phyloP scores from a whole-genome alignment of 2,797 vertebrate species.

The Muscicapa comitata region DNA sequence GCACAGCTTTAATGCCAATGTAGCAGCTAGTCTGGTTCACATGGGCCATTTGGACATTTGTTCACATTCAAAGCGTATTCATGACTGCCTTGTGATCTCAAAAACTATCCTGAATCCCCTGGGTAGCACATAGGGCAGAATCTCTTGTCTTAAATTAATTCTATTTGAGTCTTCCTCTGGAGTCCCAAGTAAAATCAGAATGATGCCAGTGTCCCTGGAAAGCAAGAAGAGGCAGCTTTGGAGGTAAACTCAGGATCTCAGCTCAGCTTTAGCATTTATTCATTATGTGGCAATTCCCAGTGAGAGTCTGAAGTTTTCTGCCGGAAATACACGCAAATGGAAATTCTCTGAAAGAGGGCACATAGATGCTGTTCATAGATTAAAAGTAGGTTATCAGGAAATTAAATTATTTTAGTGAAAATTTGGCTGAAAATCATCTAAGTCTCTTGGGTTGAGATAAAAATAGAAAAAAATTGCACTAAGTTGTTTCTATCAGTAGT shows the following conservation, averaged over 20 bases:
- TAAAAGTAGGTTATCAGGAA: conserved; percentile 36
- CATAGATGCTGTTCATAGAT: not conserved
- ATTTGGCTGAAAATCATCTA: not conserved
- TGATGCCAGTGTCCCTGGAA: not conserved
- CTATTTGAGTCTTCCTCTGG: not conserved
- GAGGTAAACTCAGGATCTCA: not conserved
- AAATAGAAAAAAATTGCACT: not conserved
- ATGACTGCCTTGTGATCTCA: not conserved
- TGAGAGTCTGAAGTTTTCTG: not conserved
- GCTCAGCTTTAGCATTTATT: not conserved
- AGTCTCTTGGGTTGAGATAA: not conserved
- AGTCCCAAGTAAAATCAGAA: not conserved
- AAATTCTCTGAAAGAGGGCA: not conserved
- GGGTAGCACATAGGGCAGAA: not conserved
- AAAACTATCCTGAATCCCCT: not conserved
- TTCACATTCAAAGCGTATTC: not conserved
- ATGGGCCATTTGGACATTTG: not conserved
- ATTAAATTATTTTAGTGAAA: conserved; percentile 3
- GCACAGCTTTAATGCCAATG: not conserved
- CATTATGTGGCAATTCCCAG: conserved; percentile 29
- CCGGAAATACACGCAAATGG: not conserved
- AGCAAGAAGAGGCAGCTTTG: not conserved
- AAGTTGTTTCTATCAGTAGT: not conserved
- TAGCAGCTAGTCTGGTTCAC: not conserved
- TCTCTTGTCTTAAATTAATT: conserved; percentile 9